phyloP scores from a whole-genome alignment of 2,113 vertebrate species.

The Chauna torquata region DNA sequence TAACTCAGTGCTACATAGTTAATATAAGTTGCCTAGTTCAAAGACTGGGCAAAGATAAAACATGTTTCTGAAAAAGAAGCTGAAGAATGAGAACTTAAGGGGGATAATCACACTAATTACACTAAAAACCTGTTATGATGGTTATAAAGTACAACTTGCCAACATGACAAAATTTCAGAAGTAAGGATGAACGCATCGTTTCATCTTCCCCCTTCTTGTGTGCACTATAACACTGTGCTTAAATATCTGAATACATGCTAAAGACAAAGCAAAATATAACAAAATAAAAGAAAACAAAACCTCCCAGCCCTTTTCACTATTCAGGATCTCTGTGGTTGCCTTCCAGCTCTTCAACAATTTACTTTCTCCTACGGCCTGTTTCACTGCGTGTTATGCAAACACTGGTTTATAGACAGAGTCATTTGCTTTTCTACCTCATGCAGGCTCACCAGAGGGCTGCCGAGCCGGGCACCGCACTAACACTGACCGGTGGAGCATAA shows the following conservation, averaged over 20 bases:
- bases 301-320: background rate
- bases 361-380: background rate
- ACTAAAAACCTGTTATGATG: background rate
- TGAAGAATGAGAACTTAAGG: background rate
- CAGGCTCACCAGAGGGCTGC: background rate
- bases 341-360: background rate
- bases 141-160: background rate
- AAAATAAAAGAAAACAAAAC: background rate
- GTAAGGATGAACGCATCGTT: background rate
- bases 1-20: background rate
- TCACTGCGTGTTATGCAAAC: background rate
- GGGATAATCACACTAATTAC: background rate
- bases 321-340: background rate
- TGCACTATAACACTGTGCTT: background rate
- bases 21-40: background rate
- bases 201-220: background rate
- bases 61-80: background rate
- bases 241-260: background rate
- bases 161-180: background rate
- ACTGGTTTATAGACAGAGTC: background rate
- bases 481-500: background rate
- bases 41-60: background rate
- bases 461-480: background rate
- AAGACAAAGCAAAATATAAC: background rate
- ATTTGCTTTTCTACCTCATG: background rate